Evolutionary conservation across 2,888 invertebrate genomes (phyloP), one percentile per base, ranked within the genome.

Genomic region (Syritta pipiens): DNA sequence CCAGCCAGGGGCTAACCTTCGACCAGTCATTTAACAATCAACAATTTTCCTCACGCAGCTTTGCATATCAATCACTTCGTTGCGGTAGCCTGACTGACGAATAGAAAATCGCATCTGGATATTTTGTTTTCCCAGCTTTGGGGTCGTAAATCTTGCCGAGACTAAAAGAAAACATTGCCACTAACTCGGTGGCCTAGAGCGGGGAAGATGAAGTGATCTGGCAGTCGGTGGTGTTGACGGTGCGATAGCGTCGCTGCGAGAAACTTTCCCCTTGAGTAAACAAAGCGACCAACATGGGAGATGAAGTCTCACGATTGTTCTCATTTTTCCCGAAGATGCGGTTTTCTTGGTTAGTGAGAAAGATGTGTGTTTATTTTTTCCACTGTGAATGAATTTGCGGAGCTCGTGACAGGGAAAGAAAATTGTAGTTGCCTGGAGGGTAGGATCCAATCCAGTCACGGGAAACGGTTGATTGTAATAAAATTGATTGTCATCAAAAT

Each of bases 221-320:
- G 35, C n/a, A 3, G 22, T 28, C n/a, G 28, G 9, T 28, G n/a
- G n/a, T 28, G 28, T 0, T 28, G 9, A 7, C 28, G 5, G 7
- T 28, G 10, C 22, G 20, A 51, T 19, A 65, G 51, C 26, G 35
- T 71, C 57, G 49, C 26, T 17, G 30, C 49, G 20, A 14, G 40
- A 57, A 69, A 69, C 76, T 76, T 76, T 76, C 76, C 62, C 62
- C 63, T 71, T 17, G 30, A 32, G 40, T 26, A 71, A 44, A 59
- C 28, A 65, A 65, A 35, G 12, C 35, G 19, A 20, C 12, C 40
- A 20, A 40, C 30, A 30, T 46, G 35, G 46, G 6, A 24, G 20
- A 63, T 30, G 22, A 17, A 44, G 53, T 75, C 68, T 26, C 75
- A 68, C 53, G 26, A 62, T 68, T 75, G 75, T 75, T 68, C 55